These are phyloP conservation scores for Oreortyx pictus DNA, from an alignment of 2,797 vertebrate genomes.

Conservation along the genomic window DNA sequence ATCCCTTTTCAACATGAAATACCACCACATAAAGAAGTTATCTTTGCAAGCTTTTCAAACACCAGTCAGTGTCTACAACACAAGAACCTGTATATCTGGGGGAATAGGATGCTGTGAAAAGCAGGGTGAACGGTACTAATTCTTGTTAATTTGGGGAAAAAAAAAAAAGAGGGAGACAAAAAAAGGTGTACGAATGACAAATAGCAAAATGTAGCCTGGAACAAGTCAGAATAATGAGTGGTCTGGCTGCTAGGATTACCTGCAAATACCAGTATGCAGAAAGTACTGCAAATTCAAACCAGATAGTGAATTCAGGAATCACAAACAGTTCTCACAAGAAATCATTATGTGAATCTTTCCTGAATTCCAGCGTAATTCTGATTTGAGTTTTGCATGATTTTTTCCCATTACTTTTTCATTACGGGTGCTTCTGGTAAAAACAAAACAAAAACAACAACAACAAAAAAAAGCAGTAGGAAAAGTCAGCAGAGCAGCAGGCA, in stretches of 20 bases:
- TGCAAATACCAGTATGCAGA: not conserved
- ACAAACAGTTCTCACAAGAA: not conserved
- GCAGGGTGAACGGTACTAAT: not conserved
- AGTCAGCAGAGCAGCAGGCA: slow-evolving; percentile 41
- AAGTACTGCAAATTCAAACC: not conserved
- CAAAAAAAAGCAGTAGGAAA: not conserved
- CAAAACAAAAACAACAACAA: too few species aligned
- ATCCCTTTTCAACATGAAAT: slow-evolving; percentile 27
- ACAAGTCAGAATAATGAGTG: not conserved
- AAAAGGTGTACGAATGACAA: not conserved
- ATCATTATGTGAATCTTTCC: not conserved
- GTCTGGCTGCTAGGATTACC: not conserved
- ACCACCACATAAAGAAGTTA: not conserved
- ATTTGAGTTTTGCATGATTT: not conserved
- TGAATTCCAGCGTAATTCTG: not conserved
- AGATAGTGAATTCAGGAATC: not conserved
- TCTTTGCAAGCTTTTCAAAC: not conserved
- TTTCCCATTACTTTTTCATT: slow-evolving; percentile 6
- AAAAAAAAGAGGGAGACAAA: not conserved
- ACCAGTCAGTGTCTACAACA: not conserved
- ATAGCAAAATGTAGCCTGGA: not conserved
- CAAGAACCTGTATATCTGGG: not conserved
- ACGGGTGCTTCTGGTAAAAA: not conserved
- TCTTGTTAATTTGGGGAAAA: not conserved
- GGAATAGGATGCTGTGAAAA: not conserved